These are phyloP conservation scores for Rhabdophis nuchalis DNA, from an alignment of 2,797 vertebrate genomes.

Conservation along the genomic window DNA sequence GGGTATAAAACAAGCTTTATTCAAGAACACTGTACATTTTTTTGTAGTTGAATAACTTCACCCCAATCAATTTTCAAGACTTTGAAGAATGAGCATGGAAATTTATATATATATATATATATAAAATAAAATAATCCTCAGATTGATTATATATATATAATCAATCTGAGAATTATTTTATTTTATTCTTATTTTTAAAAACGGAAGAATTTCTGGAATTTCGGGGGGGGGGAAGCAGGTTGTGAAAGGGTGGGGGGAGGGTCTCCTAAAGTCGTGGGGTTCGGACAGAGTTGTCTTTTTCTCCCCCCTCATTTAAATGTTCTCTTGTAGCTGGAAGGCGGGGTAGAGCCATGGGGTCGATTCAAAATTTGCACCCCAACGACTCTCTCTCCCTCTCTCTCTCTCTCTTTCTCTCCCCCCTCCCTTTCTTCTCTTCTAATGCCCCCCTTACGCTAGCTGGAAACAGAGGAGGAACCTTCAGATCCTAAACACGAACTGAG, in stretches of 20 bases:
- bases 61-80: not conserved
- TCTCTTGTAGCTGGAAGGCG: not conserved
- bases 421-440: not conserved
- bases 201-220: too few species aligned
- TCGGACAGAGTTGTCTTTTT: not conserved
- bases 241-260: too few species aligned
- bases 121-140: too few species aligned
- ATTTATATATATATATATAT: too few species aligned
- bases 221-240: not conserved
- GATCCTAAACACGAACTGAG: not conserved
- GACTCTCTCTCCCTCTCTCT: not conserved
- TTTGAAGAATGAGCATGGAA: not conserved
- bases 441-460: not conserved
- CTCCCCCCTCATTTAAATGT: not conserved
- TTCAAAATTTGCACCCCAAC: not conserved
- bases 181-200: not conserved
- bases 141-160: too few species aligned
- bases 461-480: not conserved
- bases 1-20: not conserved
- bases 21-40: not conserved
- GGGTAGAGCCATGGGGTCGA: not conserved
- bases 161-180: not conserved
- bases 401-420: too few species aligned
- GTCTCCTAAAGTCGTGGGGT: not conserved
- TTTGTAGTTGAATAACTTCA: not conserved